phyloP scores from a whole-genome alignment of 2,888 invertebrate genomes.

The Agriotes lineatus region DNA sequence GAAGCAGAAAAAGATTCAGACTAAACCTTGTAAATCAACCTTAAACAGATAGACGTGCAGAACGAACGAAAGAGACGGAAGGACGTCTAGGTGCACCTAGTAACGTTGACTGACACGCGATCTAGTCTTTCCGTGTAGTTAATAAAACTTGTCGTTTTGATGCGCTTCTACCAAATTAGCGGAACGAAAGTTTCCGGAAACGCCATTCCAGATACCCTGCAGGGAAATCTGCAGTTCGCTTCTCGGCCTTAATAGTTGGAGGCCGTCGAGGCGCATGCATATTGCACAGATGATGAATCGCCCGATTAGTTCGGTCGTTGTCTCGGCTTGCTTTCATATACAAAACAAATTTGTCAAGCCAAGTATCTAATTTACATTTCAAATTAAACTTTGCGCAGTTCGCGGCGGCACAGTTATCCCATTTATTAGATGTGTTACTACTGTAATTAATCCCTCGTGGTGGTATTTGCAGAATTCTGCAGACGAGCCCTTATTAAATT shows the following conservation, averaged over 20 bases:
- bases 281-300: constrained; percentile 33
- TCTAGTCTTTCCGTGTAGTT: too few species aligned
- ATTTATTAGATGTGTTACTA: constrained; percentile 39
- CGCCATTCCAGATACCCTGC: constrained; percentile 9
- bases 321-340: constrained; percentile 26
- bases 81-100: too few species aligned
- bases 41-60: too few species aligned
- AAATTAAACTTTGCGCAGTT: constrained; percentile 44
- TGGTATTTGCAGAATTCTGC: constrained; percentile 26
- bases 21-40: too few species aligned
- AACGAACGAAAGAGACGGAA: too few species aligned
- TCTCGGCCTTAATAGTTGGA: not conserved
- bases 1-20: too few species aligned
- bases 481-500: constrained; percentile 39
- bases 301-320: constrained; percentile 29
- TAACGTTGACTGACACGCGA: too few species aligned
- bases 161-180: too few species aligned
- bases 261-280: not conserved
- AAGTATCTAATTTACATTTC: constrained; percentile 46
- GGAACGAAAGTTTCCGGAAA: too few species aligned
- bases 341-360: constrained; percentile 44
- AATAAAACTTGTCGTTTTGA: too few species aligned
- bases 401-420: constrained; percentile 27
- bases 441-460: constrained; percentile 36
- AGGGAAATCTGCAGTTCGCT: constrained; percentile 27